Base-by-base conservation (phyloP, 2,888 invertebrate genomes). In the Himalopsyche tibetana region DNA sequence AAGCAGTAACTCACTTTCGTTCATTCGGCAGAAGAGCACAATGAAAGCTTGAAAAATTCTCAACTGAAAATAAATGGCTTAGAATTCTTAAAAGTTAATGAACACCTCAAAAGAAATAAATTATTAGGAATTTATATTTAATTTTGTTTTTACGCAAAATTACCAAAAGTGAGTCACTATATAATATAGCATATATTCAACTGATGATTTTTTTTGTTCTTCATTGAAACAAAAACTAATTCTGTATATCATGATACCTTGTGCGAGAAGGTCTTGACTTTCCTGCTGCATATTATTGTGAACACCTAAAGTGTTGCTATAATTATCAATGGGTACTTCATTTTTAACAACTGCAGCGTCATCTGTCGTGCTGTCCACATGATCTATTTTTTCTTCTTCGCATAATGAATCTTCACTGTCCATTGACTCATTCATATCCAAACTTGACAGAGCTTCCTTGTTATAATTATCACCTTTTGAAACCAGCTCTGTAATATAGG, bases 241-340 rank as follows among this genome's bases (percentile, higher is more conserved):
- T 51, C 15, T 51, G 15, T 12, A 51, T 51, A 15, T 15, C 0
- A 36, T 42, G n/a, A 12, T 82, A 84, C 84, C 84, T 69, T 84
- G 80, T 4, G 81, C 19, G 42, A 84, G 56, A 51, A 84, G 19
- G 55, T 84, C 84, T 63, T 84, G 36, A 15, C 55, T 80, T 42
- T 80, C 51, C 1, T 19, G 80, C 6, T 80, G 45, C 80, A 42
- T 80, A 42, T 80, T 42, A 80, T 74, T 74, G 12, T 36, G 74
- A 15, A 3, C 74, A 74, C 12, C 38, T 28, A 74, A 36, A 74
- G 74, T 74, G 38, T 19, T 74, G 38, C 74, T 36, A 74, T 74
- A 15, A 36, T 74, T 36, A 36, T 28, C 36, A 74, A 74, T 11
- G 38, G 74, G 74, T 9, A 74, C 38, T 74, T 74, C 36, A 74